phyloP scores from a whole-genome alignment of 2,888 invertebrate species.

The Chymomyza procnemis region DNA sequence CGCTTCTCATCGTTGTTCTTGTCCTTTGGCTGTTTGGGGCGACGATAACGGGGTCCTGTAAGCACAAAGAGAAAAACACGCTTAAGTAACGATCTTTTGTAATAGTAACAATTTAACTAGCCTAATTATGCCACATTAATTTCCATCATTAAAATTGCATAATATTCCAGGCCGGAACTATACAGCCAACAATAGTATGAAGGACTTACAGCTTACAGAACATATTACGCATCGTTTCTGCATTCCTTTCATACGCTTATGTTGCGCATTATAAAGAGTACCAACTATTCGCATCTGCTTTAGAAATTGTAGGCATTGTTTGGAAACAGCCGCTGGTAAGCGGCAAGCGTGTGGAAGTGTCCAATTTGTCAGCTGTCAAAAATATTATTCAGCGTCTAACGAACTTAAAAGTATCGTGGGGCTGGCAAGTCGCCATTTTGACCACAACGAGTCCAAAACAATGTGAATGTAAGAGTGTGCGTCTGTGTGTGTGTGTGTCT shows the following conservation, averaged over 20 bases:
- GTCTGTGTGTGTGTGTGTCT: background rate
- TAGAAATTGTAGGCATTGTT: background rate
- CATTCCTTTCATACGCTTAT: too few species aligned
- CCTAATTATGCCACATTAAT: too few species aligned
- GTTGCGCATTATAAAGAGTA: background rate
- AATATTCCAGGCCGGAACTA: too few species aligned
- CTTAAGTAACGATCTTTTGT: slow-evolving; percentile 2
- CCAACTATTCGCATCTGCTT: background rate
- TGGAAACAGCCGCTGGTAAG: background rate
- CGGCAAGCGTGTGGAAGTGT: slow-evolving; percentile 13
- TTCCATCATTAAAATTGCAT: too few species aligned
- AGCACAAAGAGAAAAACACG: slow-evolving; percentile 5
- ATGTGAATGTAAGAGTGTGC: background rate
- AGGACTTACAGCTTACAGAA: too few species aligned
- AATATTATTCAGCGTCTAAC: slow-evolving; percentile 39
- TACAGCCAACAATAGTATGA: too few species aligned
- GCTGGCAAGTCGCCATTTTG: slow-evolving; percentile 11
- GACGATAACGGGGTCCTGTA: slow-evolving; percentile 78
- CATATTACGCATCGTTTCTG: too few species aligned
- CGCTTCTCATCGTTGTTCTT: slow-evolving; percentile 88
- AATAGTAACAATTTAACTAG: too few species aligned
- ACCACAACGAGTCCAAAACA: background rate
- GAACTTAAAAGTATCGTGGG: slow-evolving; percentile 24
- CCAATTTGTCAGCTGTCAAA: slow-evolving; percentile 74
- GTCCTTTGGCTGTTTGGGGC: slow-evolving; percentile 79